phyloP scores from a whole-genome alignment of 2,113 vertebrate genomes.

The Amazona guildingii region DNA sequence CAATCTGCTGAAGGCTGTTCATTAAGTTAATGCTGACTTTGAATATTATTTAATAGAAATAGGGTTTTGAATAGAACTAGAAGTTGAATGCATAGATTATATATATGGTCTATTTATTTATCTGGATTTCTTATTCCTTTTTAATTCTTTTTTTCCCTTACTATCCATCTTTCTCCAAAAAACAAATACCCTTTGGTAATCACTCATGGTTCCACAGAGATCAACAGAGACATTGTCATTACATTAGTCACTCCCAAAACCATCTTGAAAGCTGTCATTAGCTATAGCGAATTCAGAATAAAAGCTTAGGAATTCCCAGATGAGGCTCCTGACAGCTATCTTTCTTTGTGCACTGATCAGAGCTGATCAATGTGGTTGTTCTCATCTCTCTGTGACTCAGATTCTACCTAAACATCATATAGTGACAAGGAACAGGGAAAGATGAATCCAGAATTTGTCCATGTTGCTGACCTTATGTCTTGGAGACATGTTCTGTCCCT shows the following conservation, averaged over 20 bases:
- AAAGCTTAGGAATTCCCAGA: not conserved
- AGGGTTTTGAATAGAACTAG: not conserved
- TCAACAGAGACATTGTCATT: not conserved
- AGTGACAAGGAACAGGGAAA: not conserved
- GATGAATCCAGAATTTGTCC: not conserved
- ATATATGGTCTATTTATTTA: not conserved
- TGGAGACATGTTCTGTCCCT: not conserved
- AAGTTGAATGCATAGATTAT: not conserved
- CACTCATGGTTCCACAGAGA: not conserved
- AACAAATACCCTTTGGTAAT: not conserved
- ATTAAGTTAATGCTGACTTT: not conserved
- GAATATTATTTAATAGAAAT: not conserved
- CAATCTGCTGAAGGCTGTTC: not conserved
- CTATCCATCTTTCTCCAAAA: not conserved
- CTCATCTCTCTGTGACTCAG: not conserved
- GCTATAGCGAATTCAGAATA: not conserved
- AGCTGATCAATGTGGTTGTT: not conserved
- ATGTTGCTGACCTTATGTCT: not conserved
- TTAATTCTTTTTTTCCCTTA: not conserved
- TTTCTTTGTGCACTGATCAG: not conserved
- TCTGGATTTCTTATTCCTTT: not conserved
- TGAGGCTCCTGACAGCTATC: not conserved
- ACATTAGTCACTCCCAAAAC: not conserved
- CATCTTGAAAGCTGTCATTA: not conserved
- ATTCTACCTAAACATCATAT: not conserved